These are phyloP conservation scores for Philotrypesis tridentata DNA, from an alignment of 1,140 invertebrate species.

Conservation along the genomic window DNA sequence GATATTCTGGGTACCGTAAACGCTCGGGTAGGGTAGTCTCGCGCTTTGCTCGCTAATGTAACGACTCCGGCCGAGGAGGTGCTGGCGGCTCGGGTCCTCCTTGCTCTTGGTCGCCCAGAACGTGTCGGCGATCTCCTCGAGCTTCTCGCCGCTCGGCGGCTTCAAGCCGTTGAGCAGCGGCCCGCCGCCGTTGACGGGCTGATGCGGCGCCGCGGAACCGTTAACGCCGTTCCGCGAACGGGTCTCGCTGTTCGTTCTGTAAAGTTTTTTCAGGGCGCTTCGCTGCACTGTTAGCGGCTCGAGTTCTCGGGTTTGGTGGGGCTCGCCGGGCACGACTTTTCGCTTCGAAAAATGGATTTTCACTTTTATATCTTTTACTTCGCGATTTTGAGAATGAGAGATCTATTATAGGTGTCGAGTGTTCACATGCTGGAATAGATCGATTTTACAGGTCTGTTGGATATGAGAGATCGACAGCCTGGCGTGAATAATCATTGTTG, in stretches of 20 bases:
- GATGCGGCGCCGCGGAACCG: neutral
- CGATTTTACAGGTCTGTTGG: no score
- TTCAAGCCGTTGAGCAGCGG: neutral
- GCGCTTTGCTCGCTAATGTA: conserved; percentile 76
- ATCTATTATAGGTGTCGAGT: no score
- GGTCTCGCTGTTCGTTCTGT: conserved; percentile 24
- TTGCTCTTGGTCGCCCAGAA: conserved; percentile 57
- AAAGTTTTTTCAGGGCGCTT: conserved; percentile 26
- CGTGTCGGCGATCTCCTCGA: conserved; percentile 60
- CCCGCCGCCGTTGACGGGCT: neutral
- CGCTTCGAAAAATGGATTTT: neutral
- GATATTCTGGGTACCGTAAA: conserved; percentile 64
- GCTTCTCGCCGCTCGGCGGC: conserved; percentile 55
- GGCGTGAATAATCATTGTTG: no score
- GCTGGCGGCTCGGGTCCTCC: conserved; percentile 72
- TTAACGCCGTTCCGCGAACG: neutral
- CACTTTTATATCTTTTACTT: no score
- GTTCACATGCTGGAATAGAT: no score
- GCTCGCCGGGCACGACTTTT: neutral
- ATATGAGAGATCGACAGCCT: no score
- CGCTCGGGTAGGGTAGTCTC: conserved; percentile 68
- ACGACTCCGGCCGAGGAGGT: conserved; percentile 77
- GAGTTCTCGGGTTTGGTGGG: neutral
- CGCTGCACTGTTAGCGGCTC: neutral
- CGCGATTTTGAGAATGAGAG: no score